Conservation (phyloP, 2,888 invertebrate species). For the Andrena marginata region DNA sequence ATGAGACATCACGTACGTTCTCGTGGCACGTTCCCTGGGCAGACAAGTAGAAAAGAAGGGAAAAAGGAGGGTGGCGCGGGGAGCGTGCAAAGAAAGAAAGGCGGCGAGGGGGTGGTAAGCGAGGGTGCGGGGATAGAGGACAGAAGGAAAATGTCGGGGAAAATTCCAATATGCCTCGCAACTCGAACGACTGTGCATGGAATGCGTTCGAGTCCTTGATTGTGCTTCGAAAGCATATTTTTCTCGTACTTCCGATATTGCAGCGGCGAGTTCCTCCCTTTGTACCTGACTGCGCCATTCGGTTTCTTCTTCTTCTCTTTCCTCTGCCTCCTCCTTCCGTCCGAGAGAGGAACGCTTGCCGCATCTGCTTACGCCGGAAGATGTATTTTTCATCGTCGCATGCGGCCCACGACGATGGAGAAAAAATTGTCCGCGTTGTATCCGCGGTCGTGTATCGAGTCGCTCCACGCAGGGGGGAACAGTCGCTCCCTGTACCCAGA, state of each 20-base stretch:
- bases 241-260: slow-evolving; percentile 79
- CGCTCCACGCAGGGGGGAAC: not conserved
- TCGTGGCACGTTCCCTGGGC: slow-evolving; percentile 64
- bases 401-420: not conserved
- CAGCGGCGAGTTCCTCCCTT: slow-evolving; percentile 71
- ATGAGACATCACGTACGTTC: slow-evolving; percentile 60
- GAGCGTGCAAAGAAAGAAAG: slow-evolving; percentile 9
- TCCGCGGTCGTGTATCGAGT: slow-evolving; percentile 19
- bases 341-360: slow-evolving; percentile 5
- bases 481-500: slow-evolving; percentile 4
- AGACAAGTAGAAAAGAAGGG: slow-evolving; percentile 35
- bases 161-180: slow-evolving; percentile 83
- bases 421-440: slow-evolving; percentile 39
- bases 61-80: slow-evolving; percentile 13
- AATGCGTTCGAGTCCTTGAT: slow-evolving; percentile 83
- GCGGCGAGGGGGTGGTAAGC: slow-evolving; percentile 11
- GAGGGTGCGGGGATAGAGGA: not conserved
- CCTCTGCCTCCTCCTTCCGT: slow-evolving; percentile 30
- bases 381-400: slow-evolving; percentile 52
- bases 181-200: slow-evolving; percentile 80
- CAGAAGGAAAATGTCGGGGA: slow-evolving; percentile 70
- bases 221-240: slow-evolving; percentile 83
- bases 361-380: slow-evolving; percentile 46
- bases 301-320: slow-evolving; percentile 15
- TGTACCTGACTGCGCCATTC: slow-evolving; percentile 68